A percentile compares a stretch with the other conserved stretches of the same genome.
These are phyloP conservation scores for Taenioides sp. DNA, from an alignment of 2,797 vertebrate genomes.

Conservation along the genomic window DNA sequence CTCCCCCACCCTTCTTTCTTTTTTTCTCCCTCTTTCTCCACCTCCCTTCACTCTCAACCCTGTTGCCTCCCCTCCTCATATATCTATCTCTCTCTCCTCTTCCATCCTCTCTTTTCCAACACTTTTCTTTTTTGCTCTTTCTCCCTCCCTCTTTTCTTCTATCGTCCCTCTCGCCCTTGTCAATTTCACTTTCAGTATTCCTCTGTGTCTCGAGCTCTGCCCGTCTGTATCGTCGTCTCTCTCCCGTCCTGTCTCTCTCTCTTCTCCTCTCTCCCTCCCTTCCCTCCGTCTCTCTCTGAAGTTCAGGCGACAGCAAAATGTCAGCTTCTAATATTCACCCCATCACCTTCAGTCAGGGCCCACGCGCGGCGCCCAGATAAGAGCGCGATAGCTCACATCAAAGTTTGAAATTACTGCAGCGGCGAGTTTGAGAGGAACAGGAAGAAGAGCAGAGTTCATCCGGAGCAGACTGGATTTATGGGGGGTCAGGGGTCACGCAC, in stretches of 20 bases:
- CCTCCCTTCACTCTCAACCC: no score
- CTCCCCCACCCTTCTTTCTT: no score
- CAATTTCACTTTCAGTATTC: background rate
- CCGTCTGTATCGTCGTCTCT: background rate
- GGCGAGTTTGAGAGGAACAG: conserved; percentile 17
- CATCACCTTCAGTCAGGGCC: conserved; percentile 53
- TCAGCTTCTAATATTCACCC: conserved; percentile 56
- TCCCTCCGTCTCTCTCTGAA: conserved; percentile 34
- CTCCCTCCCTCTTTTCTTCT: background rate
- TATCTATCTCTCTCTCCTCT: conserved; percentile 15
- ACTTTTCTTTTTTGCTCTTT: no score
- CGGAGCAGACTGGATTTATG: conserved; percentile 20
- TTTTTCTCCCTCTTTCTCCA: no score
- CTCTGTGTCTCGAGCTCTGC: background rate
- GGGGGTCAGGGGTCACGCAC: conserved; percentile 20
- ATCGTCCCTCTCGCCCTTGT: background rate
- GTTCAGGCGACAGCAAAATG: conserved; percentile 61
- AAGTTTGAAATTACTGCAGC: conserved; percentile 48
- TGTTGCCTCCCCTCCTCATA: background rate
- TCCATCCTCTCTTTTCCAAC: background rate
- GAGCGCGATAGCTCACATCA: conserved; percentile 58
- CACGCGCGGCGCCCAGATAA: conserved; percentile 46
- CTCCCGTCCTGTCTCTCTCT: background rate
- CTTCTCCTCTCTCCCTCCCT: background rate
- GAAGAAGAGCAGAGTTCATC: conserved; percentile 20